Base-by-base conservation (phyloP, 1,140 invertebrate species). In the Meloidogyne hapla region DNA sequence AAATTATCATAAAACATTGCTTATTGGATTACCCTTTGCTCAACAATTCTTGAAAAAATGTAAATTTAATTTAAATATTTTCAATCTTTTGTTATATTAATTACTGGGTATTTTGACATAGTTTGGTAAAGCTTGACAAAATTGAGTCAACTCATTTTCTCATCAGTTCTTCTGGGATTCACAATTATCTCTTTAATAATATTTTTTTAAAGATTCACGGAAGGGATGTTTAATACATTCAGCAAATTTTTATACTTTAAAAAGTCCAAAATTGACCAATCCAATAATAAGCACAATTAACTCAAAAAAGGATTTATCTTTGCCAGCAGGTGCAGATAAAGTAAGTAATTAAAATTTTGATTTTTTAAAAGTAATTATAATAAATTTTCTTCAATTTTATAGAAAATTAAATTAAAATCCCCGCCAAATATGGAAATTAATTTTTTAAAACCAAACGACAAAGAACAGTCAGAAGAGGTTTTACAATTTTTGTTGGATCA, bases 381-480 rank as follows among this genome's bases (percentile, higher is more conserved):
- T 33, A 6, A 0, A 33, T 6, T 6, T 33, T 33, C 33, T 33
- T 33, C 33, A 33, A 33, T 33, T 33, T 42, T 56, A 6, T n/a
- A 56, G 48, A n/a, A n/a, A 56, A 56, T 56, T 56, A n/a, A 56
- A 56, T n/a, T 56, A 56, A 56, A 56, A 56, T n/a, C n/a, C n/a
- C 1, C 15, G 13, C 48, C 48, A n/a, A n/a, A 56, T 56, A n/a
- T 56, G n/a, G 48, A 56, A 56, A 56, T 21, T 56, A 56, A 9
- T 56, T 56, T 56, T 6, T 56, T 56, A n/a, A 56, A 56, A 56
- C 18, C 18, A 56, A n/a, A 56, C n/a, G 48, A 56, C 6, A 56
- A 56, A 56, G 6, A 56, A 6, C 18, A 56, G n/a, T 15, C 2
- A 56, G 48, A 56, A 13, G 48, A 56, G 12, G 48, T 56, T 56